These are phyloP conservation scores for Daboia siamensis DNA, from an alignment of 2,113 vertebrate species.

Conservation along the genomic window DNA sequence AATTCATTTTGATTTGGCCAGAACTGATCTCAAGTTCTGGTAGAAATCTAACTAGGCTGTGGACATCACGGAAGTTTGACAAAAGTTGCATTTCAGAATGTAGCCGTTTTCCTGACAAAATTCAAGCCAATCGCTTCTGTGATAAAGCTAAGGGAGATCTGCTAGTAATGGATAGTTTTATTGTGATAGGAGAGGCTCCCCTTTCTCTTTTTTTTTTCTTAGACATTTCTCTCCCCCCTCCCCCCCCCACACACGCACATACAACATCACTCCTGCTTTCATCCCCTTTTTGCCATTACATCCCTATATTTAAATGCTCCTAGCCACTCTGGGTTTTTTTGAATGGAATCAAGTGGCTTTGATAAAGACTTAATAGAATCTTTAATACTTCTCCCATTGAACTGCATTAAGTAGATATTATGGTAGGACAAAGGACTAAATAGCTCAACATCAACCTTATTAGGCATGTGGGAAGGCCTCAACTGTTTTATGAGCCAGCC, in stretches of 20 bases:
- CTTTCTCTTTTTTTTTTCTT: constrained; percentile 56
- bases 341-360: constrained; percentile 83
- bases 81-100: background rate
- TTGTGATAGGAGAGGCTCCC: constrained; percentile 58
- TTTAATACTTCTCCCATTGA: constrained; percentile 94
- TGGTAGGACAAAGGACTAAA: constrained; percentile 95
- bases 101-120: background rate
- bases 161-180: constrained; percentile 43
- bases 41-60: too few relatives aligned
- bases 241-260: background rate
- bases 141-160: constrained; percentile 1
- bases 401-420: constrained; percentile 99
- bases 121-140: background rate
- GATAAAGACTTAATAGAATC: constrained; percentile 98
- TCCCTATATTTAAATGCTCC: constrained; percentile 75
- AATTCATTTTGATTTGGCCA: background rate
- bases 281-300: constrained; percentile 55
- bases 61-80: background rate
- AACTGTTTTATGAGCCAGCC: constrained; percentile 84
- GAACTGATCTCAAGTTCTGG: background rate
- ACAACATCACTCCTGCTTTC: constrained; percentile 11
- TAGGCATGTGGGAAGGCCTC: constrained; percentile 84
- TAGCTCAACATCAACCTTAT: constrained; percentile 96
- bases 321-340: constrained; percentile 73
- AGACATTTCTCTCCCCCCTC: constrained; percentile 17